These are phyloP conservation scores for Manduca sexta DNA, from an alignment of 1,140 invertebrate genomes.

Conservation along the genomic window DNA sequence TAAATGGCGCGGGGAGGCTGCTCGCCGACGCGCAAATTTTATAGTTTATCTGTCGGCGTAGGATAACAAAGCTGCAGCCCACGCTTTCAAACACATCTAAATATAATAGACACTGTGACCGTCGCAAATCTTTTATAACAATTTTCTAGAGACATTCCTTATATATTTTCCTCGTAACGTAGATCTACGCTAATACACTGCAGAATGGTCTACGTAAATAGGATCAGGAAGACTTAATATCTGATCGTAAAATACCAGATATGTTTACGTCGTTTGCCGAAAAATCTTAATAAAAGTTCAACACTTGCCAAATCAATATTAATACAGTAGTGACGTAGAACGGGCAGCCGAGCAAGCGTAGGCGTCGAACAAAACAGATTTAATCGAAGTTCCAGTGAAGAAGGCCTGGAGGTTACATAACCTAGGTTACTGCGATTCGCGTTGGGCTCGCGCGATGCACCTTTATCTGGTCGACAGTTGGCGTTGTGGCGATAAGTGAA, in stretches of 20 bases:
- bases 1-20: neutral
- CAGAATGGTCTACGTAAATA: no score
- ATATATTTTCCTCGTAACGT: no score
- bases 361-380: neutral
- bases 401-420: neutral
- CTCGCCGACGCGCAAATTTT: neutral
- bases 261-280: no score
- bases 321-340: no score
- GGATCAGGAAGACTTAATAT: no score
- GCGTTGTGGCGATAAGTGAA: constrained; percentile 11
- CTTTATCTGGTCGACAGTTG: constrained; percentile 9
- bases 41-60: neutral
- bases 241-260: no score
- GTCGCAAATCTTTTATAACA: no score
- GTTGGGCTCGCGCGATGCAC: constrained; percentile 6
- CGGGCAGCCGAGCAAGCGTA: neutral
- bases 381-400: neutral
- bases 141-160: no score
- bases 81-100: neutral
- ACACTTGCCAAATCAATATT: no score
- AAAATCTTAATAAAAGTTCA: no score
- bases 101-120: neutral
- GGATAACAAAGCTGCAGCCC: neutral
- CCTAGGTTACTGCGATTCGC: constrained; percentile 2
- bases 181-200: no score